Percentiles rank a stretch among this genome's conserved stretches.
Conservation (phyloP, 2,888 invertebrate species). For the Philhelius pedissequus region DNA sequence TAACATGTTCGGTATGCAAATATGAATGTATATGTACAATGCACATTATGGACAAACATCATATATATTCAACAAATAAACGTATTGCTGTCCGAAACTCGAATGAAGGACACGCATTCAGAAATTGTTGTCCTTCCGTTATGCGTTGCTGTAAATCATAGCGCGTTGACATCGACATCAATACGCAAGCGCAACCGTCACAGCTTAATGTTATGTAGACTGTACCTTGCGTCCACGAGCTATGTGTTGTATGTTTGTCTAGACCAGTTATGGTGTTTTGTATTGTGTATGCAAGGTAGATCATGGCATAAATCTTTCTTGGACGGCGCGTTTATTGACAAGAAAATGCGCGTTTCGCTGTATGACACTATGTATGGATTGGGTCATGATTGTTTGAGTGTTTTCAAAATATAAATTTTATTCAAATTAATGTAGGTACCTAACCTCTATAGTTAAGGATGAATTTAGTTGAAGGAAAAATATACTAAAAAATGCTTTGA, state of each 20-base stretch:
- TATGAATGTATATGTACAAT: background rate
- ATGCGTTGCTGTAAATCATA: slow-evolving; percentile 51
- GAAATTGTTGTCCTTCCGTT: slow-evolving; percentile 56
- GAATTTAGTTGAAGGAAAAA: too few relatives aligned
- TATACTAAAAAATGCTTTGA: too few relatives aligned
- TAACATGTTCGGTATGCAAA: background rate
- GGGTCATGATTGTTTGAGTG: too few relatives aligned
- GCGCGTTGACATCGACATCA: slow-evolving; percentile 58
- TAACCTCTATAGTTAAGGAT: too few relatives aligned
- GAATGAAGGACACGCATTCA: slow-evolving; percentile 47
- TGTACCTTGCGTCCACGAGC: background rate
- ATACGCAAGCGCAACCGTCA: slow-evolving; percentile 44
- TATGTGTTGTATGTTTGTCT: background rate
- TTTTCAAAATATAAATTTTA: too few relatives aligned
- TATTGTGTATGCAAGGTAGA: slow-evolving; percentile 53
- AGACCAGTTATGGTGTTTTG: slow-evolving; percentile 14
- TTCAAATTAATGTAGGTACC: too few relatives aligned
- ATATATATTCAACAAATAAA: background rate
- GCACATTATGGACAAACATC: background rate
- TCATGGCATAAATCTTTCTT: slow-evolving; percentile 34
- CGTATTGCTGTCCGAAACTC: background rate
- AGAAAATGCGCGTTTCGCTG: background rate
- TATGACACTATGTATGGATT: too few relatives aligned
- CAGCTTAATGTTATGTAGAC: background rate
- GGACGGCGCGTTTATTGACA: background rate